Base-by-base conservation (phyloP, 2,797 vertebrate genomes). In the Typhlichthys subterraneus region DNA sequence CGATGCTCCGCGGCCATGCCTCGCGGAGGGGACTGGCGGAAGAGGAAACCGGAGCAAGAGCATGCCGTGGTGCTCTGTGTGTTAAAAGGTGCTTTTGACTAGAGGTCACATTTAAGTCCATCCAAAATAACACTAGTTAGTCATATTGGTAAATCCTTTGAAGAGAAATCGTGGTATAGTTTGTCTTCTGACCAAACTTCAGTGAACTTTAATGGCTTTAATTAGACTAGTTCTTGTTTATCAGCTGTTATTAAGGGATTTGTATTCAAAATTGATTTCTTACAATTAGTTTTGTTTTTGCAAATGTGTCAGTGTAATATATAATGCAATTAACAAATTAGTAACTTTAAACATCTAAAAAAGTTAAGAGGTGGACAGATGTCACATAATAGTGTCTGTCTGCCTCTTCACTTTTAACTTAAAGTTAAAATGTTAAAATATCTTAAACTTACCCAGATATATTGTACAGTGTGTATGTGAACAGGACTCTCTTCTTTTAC, bases 51-150 rank as follows among this genome's bases (percentile, higher is more conserved):
- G 33, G 33, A 38, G 8, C 33, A 83, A 55, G 67, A 80, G 52
- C 38, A 85, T 70, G 67, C 14, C 84, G 31, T 59, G 59, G 57
- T 89, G 89, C 65, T 75, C 65, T 19, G 15, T 87, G 51, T 81
- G 67, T 51, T 91, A 67, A 81, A 57, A 52, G 5, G 23, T 23
- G 2, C 12, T 19, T 23, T 23, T 23, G 19, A 23, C 19, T 23
- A 23, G 19, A 23, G 2, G 19, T 3, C 19, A 23, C 19, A 45
- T n/a, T 8, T 3, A 53, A 12, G n/a, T 69, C 52, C 61, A 59
- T 61, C 15, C 11, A 31, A 38, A 6, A 38, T 38, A 38, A 8
- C 33, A 38, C 33, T 38, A 38, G 33, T 38, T 8, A 38, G 7
- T 38, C 33, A 38, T 38, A 38, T 38, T 38, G 1, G 1, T 33